Evolutionary conservation across 2,113 vertebrate species (phyloP).

Genomic region (Chloebia gouldiae): DNA sequence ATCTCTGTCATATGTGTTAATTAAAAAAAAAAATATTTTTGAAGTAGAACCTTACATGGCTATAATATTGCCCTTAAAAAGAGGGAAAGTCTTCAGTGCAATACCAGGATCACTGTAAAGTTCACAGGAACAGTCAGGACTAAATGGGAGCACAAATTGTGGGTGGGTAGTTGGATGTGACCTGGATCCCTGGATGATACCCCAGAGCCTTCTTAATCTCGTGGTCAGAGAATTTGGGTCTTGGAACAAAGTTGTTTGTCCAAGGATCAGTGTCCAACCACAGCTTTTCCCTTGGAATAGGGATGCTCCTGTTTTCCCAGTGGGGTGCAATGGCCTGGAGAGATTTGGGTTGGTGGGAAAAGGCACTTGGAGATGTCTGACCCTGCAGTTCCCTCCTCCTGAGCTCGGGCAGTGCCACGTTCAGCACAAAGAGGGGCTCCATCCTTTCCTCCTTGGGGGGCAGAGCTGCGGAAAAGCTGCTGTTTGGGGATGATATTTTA

Average conservation of each 20-base stretch:
- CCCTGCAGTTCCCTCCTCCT: accelerated
- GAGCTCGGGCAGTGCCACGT: neutral
- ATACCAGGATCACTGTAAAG: accelerated
- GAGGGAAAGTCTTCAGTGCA: neutral
- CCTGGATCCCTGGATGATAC: neutral
- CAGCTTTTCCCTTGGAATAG: neutral
- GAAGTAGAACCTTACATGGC: neutral
- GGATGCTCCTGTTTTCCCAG: neutral
- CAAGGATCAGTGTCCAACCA: neutral
- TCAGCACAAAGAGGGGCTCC: neutral
- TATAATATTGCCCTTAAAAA: neutral
- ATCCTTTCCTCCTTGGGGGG: neutral
- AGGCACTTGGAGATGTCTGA: neutral
- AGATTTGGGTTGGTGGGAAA: neutral
- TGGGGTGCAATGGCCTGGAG: neutral
- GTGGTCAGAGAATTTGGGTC: neutral
- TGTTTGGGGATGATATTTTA: accelerated
- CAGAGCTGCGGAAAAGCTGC: neutral
- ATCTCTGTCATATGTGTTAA: neutral
- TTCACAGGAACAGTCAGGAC: accelerated
- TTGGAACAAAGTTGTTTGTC: neutral
- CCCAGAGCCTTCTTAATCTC: neutral
- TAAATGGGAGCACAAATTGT: neutral
- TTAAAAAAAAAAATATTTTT: neutral
- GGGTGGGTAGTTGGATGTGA: accelerated